Evolutionary conservation across 2,113 vertebrate species (phyloP).

Genomic region (Motacilla tschutschensis): DNA sequence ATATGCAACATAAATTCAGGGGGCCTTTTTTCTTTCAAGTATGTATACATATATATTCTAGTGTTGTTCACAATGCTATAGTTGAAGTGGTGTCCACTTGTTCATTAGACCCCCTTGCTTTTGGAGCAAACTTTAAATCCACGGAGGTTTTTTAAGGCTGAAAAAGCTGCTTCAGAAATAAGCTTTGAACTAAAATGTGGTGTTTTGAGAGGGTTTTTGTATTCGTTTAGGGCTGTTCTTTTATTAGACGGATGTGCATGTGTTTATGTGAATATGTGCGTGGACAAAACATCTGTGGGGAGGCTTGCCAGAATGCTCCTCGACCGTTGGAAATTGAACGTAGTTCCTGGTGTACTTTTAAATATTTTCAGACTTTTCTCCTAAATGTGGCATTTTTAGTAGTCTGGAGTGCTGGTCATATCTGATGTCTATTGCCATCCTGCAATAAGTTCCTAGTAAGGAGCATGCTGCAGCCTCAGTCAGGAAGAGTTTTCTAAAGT

Average conservation of each 20-base stretch:
- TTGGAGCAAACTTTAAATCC: not conserved
- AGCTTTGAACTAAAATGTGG: not conserved
- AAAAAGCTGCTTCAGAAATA: not conserved
- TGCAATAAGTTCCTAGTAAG: not conserved
- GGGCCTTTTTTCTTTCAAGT: slow-evolving; percentile 72
- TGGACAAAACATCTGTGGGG: not conserved
- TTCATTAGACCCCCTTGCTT: slow-evolving; percentile 33
- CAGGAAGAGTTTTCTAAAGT: not conserved
- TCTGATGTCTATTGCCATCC: not conserved
- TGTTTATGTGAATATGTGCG: not conserved
- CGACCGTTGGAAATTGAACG: not conserved
- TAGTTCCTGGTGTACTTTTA: not conserved
- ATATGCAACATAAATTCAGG: slow-evolving; percentile 75
- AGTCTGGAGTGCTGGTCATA: not conserved
- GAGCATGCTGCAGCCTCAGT: not conserved
- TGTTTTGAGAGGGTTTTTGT: not conserved
- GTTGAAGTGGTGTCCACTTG: slow-evolving; percentile 38
- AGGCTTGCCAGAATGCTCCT: not conserved
- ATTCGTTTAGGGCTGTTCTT: not conserved
- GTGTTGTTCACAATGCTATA: not conserved
- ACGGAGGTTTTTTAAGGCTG: not conserved
- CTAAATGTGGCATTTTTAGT: not conserved
- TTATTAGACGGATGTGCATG: not conserved
- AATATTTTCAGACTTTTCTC: not conserved
- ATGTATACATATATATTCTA: not conserved